Percentiles rank a stretch among this genome's conserved stretches.
Evolutionary conservation across 2,888 invertebrate species (phyloP).

Genomic region (Nebria brevicollis): DNA sequence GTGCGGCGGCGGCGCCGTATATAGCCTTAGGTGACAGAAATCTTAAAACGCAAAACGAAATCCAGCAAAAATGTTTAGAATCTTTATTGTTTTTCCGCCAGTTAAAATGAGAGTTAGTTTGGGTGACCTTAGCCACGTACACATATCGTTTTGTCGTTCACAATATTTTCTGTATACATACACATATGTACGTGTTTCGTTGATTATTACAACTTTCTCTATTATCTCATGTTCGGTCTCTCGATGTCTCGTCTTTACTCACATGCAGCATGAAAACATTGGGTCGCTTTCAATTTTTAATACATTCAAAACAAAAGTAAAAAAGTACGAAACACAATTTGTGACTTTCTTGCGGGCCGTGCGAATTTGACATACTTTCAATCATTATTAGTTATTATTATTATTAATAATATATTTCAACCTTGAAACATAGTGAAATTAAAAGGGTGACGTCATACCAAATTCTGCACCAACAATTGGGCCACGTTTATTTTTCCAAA

Average conservation of each 20-base stretch:
- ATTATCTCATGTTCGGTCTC: constrained; percentile 32
- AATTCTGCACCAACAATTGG: neutral
- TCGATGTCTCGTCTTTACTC: neutral
- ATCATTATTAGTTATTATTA: constrained; percentile 27
- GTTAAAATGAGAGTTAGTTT: neutral
- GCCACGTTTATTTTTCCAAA: no score
- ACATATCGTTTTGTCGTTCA: constrained; percentile 16
- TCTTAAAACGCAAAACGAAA: neutral
- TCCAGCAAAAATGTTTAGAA: neutral
- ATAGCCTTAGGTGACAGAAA: neutral
- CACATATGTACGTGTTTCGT: neutral
- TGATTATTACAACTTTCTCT: constrained; percentile 29
- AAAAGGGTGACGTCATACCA: neutral
- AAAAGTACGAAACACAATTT: constrained; percentile 2
- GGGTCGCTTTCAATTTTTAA: constrained; percentile 44
- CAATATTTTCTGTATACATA: no score
- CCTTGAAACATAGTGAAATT: constrained; percentile 11
- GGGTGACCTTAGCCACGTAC: constrained; percentile 37
- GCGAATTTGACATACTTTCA: constrained; percentile 40
- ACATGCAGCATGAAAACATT: constrained; percentile 22
- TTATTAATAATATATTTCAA: constrained; percentile 34
- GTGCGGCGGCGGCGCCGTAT: neutral
- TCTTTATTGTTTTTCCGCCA: neutral
- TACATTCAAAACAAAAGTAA: constrained; percentile 46
- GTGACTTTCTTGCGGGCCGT: constrained; percentile 10